Evolutionary conservation across 1,140 invertebrate species (phyloP).

Genomic region (Zaprionus davidi): DNA sequence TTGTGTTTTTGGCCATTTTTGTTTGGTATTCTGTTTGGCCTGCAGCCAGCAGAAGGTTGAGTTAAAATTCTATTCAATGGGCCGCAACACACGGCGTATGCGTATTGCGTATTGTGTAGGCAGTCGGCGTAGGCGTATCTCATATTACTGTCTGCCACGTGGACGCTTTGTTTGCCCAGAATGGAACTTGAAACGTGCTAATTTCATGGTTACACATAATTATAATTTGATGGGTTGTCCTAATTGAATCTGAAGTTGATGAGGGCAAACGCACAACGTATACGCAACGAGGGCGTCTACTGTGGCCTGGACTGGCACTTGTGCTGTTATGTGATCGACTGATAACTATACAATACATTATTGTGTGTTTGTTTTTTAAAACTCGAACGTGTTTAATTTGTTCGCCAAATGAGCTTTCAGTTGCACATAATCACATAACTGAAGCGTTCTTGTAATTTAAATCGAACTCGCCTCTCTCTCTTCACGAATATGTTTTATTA

Average conservation of each 20-base stretch:
- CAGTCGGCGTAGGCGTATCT: conserved; percentile 2
- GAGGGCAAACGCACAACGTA: background rate
- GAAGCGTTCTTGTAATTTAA: conserved; percentile 1
- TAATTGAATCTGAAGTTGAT: conserved; percentile 41
- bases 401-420: background rate
- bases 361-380: background rate
- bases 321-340: background rate
- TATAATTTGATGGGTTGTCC: conserved; percentile 42
- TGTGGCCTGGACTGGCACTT: background rate
- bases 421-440: background rate
- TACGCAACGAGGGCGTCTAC: background rate
- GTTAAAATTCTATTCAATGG: conserved; percentile 1
- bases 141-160: conserved; percentile 32
- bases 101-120: conserved; percentile 63
- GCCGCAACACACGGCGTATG: conserved; percentile 55
- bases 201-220: conserved; percentile 43
- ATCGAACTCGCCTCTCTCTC: background rate
- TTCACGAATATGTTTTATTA: background rate
- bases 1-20: conserved; percentile 44
- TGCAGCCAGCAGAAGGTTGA: conserved; percentile 44
- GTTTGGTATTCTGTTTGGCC: conserved; percentile 50
- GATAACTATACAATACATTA: background rate
- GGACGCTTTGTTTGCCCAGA: conserved; percentile 25
- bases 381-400: background rate
- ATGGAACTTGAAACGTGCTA: conserved; percentile 43